A percentile compares a stretch with the other conserved stretches of the same genome.
These are phyloP conservation scores for Conus canariensis DNA, from an alignment of 2,888 invertebrate genomes.

Conservation along the genomic window DNA sequence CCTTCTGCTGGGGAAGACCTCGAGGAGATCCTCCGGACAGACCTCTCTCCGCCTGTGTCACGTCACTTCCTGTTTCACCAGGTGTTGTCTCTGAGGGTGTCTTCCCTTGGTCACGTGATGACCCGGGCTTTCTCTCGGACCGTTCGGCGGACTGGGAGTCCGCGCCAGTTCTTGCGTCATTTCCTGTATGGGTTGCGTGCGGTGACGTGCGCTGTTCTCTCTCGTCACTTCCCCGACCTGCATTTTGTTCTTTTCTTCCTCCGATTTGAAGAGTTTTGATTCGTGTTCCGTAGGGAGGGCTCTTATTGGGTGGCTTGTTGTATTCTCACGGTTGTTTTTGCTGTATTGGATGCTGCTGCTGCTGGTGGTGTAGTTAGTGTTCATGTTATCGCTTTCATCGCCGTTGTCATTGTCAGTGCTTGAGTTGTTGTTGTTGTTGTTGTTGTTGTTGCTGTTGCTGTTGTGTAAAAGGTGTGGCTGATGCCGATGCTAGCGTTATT, in stretches of 20 bases:
- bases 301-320: too few species aligned
- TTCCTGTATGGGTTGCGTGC: neutral
- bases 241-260: neutral
- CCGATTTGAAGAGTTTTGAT: neutral
- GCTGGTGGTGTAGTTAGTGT: neutral
- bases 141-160: neutral
- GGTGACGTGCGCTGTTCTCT: neutral
- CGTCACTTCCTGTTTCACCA: too few species aligned
- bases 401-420: neutral
- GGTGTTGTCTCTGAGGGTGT: too few species aligned
- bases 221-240: neutral
- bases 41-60: neutral
- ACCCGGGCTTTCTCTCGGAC: neutral
- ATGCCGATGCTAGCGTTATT: neutral
- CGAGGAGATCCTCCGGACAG: neutral
- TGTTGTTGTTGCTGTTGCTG: too few species aligned
- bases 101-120: neutral
- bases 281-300: neutral
- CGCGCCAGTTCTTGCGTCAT: neutral
- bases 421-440: neutral
- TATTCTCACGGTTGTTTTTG: too few species aligned
- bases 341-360: neutral
- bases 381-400: neutral
- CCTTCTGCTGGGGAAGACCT: neutral
- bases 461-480: too few species aligned